Percentiles rank a stretch among this genome's conserved stretches.
Evolutionary conservation across 2,113 vertebrate genomes (phyloP).

Genomic region (Gopherus flavomarginatus): DNA sequence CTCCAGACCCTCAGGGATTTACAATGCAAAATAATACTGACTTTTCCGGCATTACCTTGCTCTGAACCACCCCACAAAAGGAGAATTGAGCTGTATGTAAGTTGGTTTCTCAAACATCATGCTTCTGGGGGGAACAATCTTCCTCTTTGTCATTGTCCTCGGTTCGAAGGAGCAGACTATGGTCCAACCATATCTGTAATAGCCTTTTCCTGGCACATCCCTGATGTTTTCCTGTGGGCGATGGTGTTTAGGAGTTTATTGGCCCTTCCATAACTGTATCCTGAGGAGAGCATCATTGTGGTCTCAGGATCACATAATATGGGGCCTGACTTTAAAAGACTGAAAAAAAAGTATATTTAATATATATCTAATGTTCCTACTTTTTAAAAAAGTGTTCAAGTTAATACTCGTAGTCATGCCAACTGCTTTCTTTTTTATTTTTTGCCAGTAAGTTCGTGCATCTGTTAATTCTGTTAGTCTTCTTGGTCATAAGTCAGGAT

Average conservation of each 20-base stretch:
- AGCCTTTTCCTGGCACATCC: neutral
- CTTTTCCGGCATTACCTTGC: fast-evolving
- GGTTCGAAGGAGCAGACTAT: neutral
- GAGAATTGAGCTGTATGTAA: neutral
- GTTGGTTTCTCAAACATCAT: neutral
- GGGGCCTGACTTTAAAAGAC: neutral
- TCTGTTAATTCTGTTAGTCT: neutral
- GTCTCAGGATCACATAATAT: neutral
- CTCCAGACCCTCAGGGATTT: neutral
- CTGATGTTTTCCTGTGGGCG: fast-evolving
- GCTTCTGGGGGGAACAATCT: fast-evolving
- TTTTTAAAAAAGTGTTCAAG: neutral
- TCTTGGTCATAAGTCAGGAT: neutral
- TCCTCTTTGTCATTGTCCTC: neutral
- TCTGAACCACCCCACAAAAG: neutral
- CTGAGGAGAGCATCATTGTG: neutral
- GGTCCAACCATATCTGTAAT: neutral
- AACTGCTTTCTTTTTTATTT: conserved; percentile 5
- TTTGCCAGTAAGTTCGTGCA: neutral
- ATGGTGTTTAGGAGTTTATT: neutral
- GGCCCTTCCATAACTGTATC: neutral
- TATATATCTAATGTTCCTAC: neutral
- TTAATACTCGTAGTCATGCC: neutral
- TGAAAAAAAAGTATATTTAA: neutral
- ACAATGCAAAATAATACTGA: neutral